phyloP scores from a whole-genome alignment of 2,888 invertebrate species.

The Athalia cordata region DNA sequence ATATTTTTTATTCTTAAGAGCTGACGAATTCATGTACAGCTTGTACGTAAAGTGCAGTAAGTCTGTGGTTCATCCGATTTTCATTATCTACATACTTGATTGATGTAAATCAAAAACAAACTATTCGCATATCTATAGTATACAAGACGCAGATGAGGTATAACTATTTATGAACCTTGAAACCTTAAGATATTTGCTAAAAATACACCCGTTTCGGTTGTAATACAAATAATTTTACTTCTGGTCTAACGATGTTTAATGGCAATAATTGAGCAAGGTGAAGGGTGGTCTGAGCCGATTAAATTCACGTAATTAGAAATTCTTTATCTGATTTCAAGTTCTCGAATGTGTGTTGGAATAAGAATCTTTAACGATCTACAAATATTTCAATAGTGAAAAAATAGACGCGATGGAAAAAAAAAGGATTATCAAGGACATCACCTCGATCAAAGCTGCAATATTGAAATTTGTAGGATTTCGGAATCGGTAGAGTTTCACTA shows the following conservation, averaged over 20 bases:
- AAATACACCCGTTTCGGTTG: neutral
- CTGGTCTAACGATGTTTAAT: neutral
- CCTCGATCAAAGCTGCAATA: too few species aligned
- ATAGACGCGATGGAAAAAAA: neutral
- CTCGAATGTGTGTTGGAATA: neutral
- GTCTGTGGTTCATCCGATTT: too few species aligned
- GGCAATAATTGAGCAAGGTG: neutral
- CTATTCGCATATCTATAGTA: too few species aligned
- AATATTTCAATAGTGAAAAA: too few species aligned
- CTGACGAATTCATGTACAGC: too few species aligned
- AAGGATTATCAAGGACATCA: neutral
- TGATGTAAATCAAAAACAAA: too few species aligned
- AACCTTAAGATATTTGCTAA: neutral
- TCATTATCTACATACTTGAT: too few species aligned
- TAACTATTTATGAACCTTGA: neutral
- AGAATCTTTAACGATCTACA: neutral
- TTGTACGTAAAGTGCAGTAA: too few species aligned
- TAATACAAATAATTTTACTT: constrained; percentile 3
- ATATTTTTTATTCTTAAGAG: too few species aligned
- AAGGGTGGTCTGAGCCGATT: neutral
- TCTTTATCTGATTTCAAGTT: neutral
- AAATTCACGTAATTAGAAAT: constrained; percentile 11
- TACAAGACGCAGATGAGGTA: neutral
- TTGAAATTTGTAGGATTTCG: neutral
- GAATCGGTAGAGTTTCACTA: neutral